Conservation (phyloP, 2,113 vertebrate species). For the Ciconia maguari region DNA sequence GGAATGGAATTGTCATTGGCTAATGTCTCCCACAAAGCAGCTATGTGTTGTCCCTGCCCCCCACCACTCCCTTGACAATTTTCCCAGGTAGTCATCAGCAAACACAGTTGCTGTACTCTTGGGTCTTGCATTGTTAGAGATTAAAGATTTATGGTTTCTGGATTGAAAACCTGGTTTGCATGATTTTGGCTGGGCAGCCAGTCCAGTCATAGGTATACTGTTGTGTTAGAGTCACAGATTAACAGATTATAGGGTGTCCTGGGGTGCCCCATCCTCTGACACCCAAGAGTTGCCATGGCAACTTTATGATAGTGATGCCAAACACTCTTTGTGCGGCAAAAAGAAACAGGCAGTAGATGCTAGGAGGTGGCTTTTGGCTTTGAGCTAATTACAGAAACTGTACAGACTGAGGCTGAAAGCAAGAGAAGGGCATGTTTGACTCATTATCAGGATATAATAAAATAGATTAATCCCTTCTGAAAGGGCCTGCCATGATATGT, state of each 20-base stretch:
- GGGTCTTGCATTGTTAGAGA: not conserved
- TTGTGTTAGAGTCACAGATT: not conserved
- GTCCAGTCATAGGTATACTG: not conserved
- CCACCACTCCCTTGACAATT: not conserved
- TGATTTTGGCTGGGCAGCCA: not conserved
- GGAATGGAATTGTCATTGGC: not conserved
- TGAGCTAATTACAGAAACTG: not conserved
- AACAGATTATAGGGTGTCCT: not conserved
- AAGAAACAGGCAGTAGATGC: not conserved
- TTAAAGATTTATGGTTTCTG: not conserved
- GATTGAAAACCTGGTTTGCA: not conserved
- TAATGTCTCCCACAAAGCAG: not conserved
- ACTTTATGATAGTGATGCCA: not conserved
- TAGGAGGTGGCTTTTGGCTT: not conserved
- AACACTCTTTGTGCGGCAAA: not conserved
- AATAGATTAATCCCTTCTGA: not conserved
- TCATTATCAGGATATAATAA: not conserved
- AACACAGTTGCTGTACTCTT: not conserved
- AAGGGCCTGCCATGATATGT: not conserved
- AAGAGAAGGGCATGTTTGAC: not conserved
- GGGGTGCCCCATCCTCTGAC: not conserved
- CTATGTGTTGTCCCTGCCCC: not conserved
- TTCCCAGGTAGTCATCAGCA: not conserved
- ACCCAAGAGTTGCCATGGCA: not conserved
- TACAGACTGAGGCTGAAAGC: not conserved